These are phyloP conservation scores for Subanguina moxae DNA, from an alignment of 1,140 invertebrate genomes.

Conservation along the genomic window DNA sequence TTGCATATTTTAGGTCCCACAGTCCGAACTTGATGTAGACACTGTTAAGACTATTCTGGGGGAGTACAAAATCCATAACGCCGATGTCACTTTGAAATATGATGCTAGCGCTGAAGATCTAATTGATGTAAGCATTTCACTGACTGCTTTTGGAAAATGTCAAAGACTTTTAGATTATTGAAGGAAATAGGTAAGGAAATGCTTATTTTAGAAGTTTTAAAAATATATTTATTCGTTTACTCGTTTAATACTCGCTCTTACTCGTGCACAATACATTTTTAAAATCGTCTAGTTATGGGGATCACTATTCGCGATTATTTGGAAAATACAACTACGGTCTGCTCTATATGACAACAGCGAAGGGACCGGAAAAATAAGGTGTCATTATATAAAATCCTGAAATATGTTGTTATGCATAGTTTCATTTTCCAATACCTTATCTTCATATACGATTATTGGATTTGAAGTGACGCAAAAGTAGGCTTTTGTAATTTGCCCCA, in stretches of 20 bases:
- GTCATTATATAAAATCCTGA: too few relatives aligned
- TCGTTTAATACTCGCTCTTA: too few relatives aligned
- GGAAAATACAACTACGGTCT: too few relatives aligned
- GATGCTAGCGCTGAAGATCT: slow-evolving; percentile 95
- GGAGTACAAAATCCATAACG: slow-evolving; percentile 98
- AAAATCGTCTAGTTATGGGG: background rate
- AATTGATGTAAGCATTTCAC: slow-evolving; percentile 74
- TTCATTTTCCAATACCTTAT: too few relatives aligned
- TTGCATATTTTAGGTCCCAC: slow-evolving; percentile 67
- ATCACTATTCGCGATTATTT: too few relatives aligned
- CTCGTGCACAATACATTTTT: background rate
- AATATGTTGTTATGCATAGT: too few relatives aligned
- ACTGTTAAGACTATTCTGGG: slow-evolving; percentile 90
- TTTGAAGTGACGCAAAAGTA: too few relatives aligned
- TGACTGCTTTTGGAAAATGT: too few relatives aligned
- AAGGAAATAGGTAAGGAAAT: slow-evolving; percentile 89
- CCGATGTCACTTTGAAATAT: slow-evolving; percentile 85
- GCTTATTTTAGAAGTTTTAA: slow-evolving; percentile 63
- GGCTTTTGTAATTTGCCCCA: too few relatives aligned
- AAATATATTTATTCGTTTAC: slow-evolving; percentile 7
- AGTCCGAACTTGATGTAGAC: slow-evolving; percentile 90
- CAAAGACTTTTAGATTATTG: slow-evolving; percentile 72
- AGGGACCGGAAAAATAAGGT: too few relatives aligned
- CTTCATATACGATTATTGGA: too few relatives aligned
- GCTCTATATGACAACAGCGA: too few relatives aligned